Evolutionary conservation across 2,888 invertebrate species (phyloP).

Genomic region (Scaptomyza reducta): DNA sequence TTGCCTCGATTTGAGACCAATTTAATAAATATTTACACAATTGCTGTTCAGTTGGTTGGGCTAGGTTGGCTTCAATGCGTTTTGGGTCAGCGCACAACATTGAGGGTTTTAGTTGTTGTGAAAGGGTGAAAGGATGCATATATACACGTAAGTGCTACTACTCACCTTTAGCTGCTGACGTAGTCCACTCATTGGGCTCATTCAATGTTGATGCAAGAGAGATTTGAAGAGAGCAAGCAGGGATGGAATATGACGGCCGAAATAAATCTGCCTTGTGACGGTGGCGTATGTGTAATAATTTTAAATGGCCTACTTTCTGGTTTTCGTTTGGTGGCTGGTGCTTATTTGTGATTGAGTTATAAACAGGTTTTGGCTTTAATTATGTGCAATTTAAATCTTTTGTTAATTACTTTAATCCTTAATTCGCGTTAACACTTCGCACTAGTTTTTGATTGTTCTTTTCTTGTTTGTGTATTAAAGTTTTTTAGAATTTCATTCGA

Average conservation of each 20-base stretch:
- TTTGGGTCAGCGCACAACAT: conserved; percentile 3
- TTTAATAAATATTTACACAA: conserved; percentile 69
- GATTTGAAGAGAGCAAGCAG: conserved; percentile 27
- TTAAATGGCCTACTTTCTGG: conserved; percentile 47
- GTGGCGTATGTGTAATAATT: conserved; percentile 68
- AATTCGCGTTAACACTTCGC: conserved; percentile 22
- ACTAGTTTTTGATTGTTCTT: conserved; percentile 10
- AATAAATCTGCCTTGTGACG: conserved; percentile 33
- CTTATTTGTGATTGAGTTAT: conserved; percentile 11
- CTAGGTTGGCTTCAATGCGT: conserved; percentile 26
- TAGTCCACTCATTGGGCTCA: conserved; percentile 84
- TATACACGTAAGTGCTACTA: conserved; percentile 44
- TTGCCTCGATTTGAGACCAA: conserved; percentile 41
- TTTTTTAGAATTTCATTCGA: conserved; percentile 10
- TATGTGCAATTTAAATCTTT: conserved; percentile 10
- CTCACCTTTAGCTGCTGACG: conserved; percentile 84
- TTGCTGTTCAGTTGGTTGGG: conserved; percentile 35
- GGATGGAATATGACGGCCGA: conserved; percentile 7
- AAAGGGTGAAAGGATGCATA: conserved; percentile 7
- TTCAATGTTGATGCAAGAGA: conserved; percentile 66
- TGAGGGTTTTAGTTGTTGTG: conserved; percentile 7
- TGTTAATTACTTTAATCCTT: conserved; percentile 7
- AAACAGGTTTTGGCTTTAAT: conserved; percentile 11
- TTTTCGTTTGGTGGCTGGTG: neutral
- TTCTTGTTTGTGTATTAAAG: conserved; percentile 29